A percentile compares a stretch with the other conserved stretches of the same genome.
These are phyloP conservation scores for Pygoscelis antarcticus DNA, from an alignment of 2,113 vertebrate species.

Conservation along the genomic window DNA sequence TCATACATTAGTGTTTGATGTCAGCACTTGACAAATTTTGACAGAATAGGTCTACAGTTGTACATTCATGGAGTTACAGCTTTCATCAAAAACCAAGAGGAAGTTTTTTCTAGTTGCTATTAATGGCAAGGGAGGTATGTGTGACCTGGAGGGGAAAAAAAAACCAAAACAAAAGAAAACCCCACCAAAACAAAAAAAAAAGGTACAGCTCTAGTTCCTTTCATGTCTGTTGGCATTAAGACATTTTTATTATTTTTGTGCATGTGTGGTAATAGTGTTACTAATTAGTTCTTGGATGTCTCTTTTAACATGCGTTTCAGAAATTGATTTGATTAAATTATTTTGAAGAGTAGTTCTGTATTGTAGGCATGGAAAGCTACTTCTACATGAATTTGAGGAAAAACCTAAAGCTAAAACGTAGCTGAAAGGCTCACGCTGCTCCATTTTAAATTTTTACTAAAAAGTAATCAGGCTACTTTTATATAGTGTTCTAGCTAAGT, in stretches of 20 bases:
- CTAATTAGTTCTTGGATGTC: background rate
- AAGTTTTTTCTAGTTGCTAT: background rate
- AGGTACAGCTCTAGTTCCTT: background rate
- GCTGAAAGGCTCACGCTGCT: background rate
- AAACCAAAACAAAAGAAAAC: fast-evolving
- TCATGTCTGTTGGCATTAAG: background rate
- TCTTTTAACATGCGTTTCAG: background rate
- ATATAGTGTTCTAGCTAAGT: background rate
- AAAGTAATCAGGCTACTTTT: background rate
- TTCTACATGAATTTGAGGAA: background rate
- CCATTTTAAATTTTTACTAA: background rate
- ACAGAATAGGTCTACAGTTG: background rate
- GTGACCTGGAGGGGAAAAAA: background rate
- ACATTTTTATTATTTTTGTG: background rate
- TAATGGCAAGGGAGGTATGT: background rate
- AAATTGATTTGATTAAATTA: background rate
- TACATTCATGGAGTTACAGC: background rate
- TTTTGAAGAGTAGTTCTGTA: background rate
- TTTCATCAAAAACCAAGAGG: background rate
- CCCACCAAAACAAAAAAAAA: too few relatives aligned
- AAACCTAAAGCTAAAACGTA: background rate
- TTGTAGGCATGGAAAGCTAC: background rate
- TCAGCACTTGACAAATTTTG: background rate
- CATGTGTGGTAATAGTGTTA: background rate
- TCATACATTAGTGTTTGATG: background rate